phyloP scores from a whole-genome alignment of 2,888 invertebrate genomes.

The Pterostichus niger region DNA sequence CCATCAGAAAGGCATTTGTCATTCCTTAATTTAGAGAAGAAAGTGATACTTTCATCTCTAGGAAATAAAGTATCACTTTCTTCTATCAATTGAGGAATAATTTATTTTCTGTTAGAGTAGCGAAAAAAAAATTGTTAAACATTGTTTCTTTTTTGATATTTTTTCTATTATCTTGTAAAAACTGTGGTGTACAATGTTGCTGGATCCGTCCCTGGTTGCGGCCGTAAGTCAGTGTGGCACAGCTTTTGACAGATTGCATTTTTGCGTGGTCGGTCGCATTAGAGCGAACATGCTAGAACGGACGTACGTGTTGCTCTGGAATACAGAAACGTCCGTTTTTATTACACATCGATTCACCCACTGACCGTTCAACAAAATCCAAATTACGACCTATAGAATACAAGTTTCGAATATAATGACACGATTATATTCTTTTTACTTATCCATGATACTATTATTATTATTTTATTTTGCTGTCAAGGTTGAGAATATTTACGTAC shows the following conservation, averaged over 20 bases:
- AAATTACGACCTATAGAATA: conserved; percentile 24
- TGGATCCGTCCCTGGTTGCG: conserved; percentile 25
- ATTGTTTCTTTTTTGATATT: no score
- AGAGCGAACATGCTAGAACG: conserved; percentile 57
- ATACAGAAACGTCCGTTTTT: conserved; percentile 60
- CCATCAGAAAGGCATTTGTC: no score
- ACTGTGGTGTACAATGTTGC: no score
- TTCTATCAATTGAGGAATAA: no score
- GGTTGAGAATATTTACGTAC: neutral
- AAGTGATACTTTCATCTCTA: no score
- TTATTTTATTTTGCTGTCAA: neutral
- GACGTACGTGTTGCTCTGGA: conserved; percentile 65
- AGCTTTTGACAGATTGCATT: conserved; percentile 65
- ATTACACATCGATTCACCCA: conserved; percentile 62
- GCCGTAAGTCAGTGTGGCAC: conserved; percentile 59
- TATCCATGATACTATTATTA: neutral
- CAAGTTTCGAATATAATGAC: conserved; percentile 14
- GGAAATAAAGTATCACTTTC: no score
- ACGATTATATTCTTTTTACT: conserved; percentile 24
- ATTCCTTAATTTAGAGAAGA: no score
- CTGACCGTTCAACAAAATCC: conserved; percentile 23
- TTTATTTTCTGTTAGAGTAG: no score
- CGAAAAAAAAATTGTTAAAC: no score
- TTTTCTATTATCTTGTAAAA: no score
- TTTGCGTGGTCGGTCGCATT: conserved; percentile 65